Percentiles rank a stretch among this genome's conserved stretches.
phyloP scores from a whole-genome alignment of 2,888 invertebrate genomes.

The Melipona bicolor region DNA sequence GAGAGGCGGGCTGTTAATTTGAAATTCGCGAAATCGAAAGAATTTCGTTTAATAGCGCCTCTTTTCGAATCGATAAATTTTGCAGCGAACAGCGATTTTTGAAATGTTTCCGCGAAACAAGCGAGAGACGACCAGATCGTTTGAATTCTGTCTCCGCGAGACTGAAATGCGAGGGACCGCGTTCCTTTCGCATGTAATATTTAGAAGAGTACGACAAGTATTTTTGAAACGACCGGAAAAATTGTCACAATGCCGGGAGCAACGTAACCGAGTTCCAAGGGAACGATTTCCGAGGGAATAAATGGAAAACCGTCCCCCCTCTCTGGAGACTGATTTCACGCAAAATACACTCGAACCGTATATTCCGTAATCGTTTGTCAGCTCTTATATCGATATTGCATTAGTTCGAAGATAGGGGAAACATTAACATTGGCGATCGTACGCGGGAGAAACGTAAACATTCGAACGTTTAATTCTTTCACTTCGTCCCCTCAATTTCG shows the following conservation, averaged over 20 bases:
- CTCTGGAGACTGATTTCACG: slow-evolving; percentile 10
- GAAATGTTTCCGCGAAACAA: too few relatives aligned
- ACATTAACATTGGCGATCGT: background rate
- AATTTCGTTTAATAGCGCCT: too few relatives aligned
- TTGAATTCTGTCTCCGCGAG: too few relatives aligned
- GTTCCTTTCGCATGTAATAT: background rate
- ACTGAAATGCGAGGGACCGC: too few relatives aligned
- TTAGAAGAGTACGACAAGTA: background rate
- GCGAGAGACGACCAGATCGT: too few relatives aligned
- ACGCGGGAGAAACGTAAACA: background rate
- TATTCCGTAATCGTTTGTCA: slow-evolving; percentile 10
- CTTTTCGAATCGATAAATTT: too few relatives aligned
- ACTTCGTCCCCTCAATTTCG: too few relatives aligned
- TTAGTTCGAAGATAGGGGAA: background rate
- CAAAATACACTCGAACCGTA: slow-evolving; percentile 4
- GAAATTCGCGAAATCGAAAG: too few relatives aligned
- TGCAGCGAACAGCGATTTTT: too few relatives aligned
- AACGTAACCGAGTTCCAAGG: background rate
- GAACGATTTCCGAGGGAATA: slow-evolving; percentile 16
- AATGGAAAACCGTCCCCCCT: background rate
- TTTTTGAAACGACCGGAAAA: background rate
- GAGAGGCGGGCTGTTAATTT: too few relatives aligned
- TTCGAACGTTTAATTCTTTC: background rate
- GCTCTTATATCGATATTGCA: background rate
- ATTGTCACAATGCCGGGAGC: background rate